Percentiles rank a stretch among this genome's conserved stretches.
phyloP scores from a whole-genome alignment of 2,113 vertebrate genomes.

The Nycticebus coucang region DNA sequence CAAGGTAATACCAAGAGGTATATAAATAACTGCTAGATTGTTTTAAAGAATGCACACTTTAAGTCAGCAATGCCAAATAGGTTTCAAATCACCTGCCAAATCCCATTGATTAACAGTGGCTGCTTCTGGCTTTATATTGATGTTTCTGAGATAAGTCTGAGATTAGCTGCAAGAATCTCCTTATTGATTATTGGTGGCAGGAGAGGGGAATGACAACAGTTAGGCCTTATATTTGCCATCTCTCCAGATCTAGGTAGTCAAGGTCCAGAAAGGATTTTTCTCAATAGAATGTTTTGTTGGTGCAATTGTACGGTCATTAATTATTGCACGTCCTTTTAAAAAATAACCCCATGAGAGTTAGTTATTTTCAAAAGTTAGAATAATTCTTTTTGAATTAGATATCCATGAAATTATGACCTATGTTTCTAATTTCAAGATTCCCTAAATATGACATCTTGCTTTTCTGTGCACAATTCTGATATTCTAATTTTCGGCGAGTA shows the following conservation, averaged over 20 bases:
- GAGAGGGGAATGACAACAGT: background rate
- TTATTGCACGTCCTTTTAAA: background rate
- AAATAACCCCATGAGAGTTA: background rate
- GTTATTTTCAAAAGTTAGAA: constrained; percentile 50
- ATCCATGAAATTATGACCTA: background rate
- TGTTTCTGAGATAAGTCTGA: constrained; percentile 30
- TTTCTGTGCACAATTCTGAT: background rate
- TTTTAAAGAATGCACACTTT: constrained; percentile 28
- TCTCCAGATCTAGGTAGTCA: background rate
- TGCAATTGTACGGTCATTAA: background rate
- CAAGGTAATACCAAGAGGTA: background rate
- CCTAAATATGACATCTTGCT: background rate
- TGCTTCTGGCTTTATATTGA: background rate
- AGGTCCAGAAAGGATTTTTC: background rate
- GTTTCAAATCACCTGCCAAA: constrained; percentile 57
- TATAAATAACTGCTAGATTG: constrained; percentile 15
- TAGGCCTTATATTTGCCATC: background rate
- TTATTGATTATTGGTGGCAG: constrained; percentile 36
- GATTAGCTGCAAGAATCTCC: background rate
- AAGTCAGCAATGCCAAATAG: constrained; percentile 24
- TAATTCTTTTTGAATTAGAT: background rate
- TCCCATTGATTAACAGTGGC: constrained; percentile 32
- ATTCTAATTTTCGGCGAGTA: background rate
- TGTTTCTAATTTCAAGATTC: constrained; percentile 20
- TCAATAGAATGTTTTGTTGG: background rate